These are phyloP conservation scores for Scomberomorus guttatus DNA, from an alignment of 2,797 vertebrate genomes.

Conservation along the genomic window DNA sequence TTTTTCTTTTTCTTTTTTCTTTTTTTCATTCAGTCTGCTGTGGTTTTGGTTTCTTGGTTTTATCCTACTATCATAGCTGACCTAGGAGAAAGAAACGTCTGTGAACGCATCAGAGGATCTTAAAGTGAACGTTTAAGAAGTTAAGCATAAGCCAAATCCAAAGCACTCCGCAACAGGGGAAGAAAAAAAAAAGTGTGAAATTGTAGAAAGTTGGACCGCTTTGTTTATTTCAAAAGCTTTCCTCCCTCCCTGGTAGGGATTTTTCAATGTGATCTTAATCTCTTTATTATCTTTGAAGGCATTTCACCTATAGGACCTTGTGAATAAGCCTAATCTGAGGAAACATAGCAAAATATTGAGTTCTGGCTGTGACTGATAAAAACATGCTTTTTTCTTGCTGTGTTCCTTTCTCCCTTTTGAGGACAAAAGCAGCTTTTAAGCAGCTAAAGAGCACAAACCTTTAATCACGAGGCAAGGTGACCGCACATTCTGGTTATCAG, in stretches of 20 bases:
- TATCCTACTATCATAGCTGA: slow-evolving; percentile 48
- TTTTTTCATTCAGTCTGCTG: slow-evolving; percentile 13
- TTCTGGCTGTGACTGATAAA: slow-evolving; percentile 81
- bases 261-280: slow-evolving; percentile 79
- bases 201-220: slow-evolving; percentile 63
- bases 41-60: slow-evolving; percentile 24
- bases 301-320: slow-evolving; percentile 80
- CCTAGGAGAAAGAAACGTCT: slow-evolving; percentile 10
- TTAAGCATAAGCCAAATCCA: slow-evolving; percentile 70
- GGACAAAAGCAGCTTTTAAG: slow-evolving; percentile 75
- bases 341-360: slow-evolving; percentile 68
- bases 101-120: slow-evolving; percentile 59
- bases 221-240: slow-evolving; percentile 77
- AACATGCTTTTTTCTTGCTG: slow-evolving; percentile 47
- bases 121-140: slow-evolving; percentile 68
- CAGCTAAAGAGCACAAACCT: slow-evolving; percentile 75
- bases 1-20: neutral
- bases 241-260: slow-evolving; percentile 68
- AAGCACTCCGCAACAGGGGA: slow-evolving; percentile 22
- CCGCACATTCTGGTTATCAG: slow-evolving; percentile 77
- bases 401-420: slow-evolving; percentile 67
- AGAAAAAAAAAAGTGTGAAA: slow-evolving; percentile 53
- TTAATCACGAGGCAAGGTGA: slow-evolving; percentile 84
- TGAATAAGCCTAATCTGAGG: slow-evolving; percentile 78
- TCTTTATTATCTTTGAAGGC: slow-evolving; percentile 78